These are phyloP conservation scores for Apomyelois bistriatella DNA, from an alignment of 2,888 invertebrate genomes.

Conservation along the genomic window DNA sequence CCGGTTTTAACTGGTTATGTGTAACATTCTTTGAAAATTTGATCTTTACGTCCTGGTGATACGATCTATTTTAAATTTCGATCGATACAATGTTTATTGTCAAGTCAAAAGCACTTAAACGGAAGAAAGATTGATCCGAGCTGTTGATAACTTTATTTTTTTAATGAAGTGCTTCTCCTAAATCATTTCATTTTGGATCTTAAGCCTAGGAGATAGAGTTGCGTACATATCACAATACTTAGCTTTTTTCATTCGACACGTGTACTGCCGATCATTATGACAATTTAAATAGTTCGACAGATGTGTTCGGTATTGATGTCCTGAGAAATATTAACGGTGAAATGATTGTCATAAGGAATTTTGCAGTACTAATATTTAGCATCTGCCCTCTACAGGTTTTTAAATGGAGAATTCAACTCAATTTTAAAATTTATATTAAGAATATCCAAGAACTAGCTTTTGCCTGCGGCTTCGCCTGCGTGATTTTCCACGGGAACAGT, in stretches of 20 bases:
- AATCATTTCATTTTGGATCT: constrained; percentile 16
- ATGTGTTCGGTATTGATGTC: constrained; percentile 14
- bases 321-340: constrained; percentile 17
- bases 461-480: too few relatives aligned
- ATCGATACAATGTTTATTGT: constrained; percentile 48
- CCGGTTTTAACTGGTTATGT: constrained; percentile 34
- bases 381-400: too few relatives aligned
- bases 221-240: neutral
- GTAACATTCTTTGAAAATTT: neutral
- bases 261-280: constrained; percentile 19
- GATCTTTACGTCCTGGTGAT: neutral
- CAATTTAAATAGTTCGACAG: constrained; percentile 19
- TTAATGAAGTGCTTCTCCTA: constrained; percentile 26
- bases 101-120: constrained; percentile 41
- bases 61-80: constrained; percentile 24
- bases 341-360: neutral
- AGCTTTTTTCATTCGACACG: constrained; percentile 13
- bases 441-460: too few relatives aligned
- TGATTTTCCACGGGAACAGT: too few relatives aligned
- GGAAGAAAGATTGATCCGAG: constrained; percentile 26
- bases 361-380: neutral
- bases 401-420: too few relatives aligned
- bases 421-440: too few relatives aligned
- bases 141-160: constrained; percentile 18
- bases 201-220: neutral